Percentiles rank a stretch among this genome's conserved stretches.
Evolutionary conservation across 2,113 vertebrate species (phyloP).

Genomic region (Falco punctatus): DNA sequence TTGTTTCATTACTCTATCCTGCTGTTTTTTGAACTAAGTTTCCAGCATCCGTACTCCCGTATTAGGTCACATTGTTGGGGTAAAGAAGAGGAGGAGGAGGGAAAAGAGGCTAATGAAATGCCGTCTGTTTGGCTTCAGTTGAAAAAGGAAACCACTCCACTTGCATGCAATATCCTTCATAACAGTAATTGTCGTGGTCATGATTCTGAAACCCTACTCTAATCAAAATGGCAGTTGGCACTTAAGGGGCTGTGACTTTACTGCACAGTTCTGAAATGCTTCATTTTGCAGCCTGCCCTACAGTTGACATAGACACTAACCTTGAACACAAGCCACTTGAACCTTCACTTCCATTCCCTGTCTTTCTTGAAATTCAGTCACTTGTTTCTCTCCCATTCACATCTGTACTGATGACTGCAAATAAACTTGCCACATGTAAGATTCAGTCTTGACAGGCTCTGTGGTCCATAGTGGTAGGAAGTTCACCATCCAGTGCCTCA

Average conservation of each 20-base stretch:
- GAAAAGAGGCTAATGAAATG: neutral
- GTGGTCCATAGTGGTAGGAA: neutral
- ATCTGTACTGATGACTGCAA: neutral
- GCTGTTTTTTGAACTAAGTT: neutral
- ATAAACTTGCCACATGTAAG: neutral
- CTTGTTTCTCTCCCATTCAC: neutral
- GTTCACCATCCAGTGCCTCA: neutral
- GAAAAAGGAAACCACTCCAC: conserved; percentile 44
- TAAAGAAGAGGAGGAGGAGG: neutral
- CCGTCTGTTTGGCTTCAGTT: conserved; percentile 8
- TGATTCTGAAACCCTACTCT: neutral
- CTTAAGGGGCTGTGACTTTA: neutral
- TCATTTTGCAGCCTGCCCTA: neutral
- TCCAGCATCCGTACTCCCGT: neutral
- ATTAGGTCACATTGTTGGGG: neutral
- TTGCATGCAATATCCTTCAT: conserved; percentile 50
- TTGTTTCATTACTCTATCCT: neutral
- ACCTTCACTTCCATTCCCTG: neutral
- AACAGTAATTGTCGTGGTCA: neutral
- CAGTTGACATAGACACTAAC: neutral
- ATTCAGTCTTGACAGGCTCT: neutral
- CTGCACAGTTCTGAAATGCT: neutral
- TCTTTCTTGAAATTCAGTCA: neutral
- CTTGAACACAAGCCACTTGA: neutral
- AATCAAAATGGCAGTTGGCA: neutral